Evolutionary conservation across 2,888 invertebrate species (phyloP), one percentile per base, ranked within the genome.

Genomic region (Digitonthophagus gazella): DNA sequence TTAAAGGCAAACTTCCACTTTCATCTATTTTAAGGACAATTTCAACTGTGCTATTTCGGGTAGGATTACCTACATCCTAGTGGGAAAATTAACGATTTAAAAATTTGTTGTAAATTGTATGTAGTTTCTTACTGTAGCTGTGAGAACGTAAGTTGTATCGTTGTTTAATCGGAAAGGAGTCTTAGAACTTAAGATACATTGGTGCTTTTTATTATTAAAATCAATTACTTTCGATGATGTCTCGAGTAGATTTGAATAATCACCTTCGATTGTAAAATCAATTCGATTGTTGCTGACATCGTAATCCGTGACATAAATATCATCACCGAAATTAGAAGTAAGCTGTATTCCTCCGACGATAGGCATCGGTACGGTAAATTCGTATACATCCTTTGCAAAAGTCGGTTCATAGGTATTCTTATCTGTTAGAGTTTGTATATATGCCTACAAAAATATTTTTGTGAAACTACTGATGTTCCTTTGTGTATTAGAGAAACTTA

Each of bases 371-470:
- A 87, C 76, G 2, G 75, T 80, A 71, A 83, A 85, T 18, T 77
- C 79, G 71, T 83, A 84, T 15, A 72, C 74, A 16, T 76, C 68
- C 15, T 83, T 78, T 2, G 66, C 57, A 72, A 87, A 87, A 65
- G 65, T 72, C 1, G 87, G 87, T 0, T 75, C 72, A 72, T 86
- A 81, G 71, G 85, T 86, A 74, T 87, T 87, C 11, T 85, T 85
- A 71, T 87, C 87, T 0, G 15, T 75, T 4, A 87, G 80, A n/a
- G 84, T 44, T 44, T 44, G 28, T 1, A 3, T 3, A 3, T 44
- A 44, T 3, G 6, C 28, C 28, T 44, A 2, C 11, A 44, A 44
- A 44, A 44, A 3, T 8, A n/a, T n/a, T n/a, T n/a, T n/a, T n/a
- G n/a, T n/a, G n/a, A n/a, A n/a, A n/a, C n/a, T n/a, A n/a, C n/a